Evolutionary conservation across 2,113 vertebrate species (phyloP), one percentile per base, ranked within the genome.

Genomic region (Lota lota): DNA sequence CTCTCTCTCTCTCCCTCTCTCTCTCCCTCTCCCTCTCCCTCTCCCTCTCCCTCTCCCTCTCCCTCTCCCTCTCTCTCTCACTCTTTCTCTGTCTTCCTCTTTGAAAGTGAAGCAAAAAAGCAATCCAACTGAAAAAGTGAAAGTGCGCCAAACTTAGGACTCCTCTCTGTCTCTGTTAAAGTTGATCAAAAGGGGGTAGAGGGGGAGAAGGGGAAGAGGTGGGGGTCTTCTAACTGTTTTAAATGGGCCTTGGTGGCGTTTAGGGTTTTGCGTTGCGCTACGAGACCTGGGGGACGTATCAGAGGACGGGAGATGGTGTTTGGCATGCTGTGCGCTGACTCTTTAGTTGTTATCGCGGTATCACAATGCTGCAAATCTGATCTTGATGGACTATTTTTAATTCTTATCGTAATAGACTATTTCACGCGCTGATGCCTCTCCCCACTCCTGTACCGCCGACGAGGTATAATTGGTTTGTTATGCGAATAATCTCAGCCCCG

Each of bases 351-450:
- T 89, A 89, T 89, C 88, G 57, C 63, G 22, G 64, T 16, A 33
- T 5, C 67, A 64, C 66, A 24, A 24, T 77, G 59, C 80, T 83
- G 71, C 16, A 76, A 65, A 91, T 91, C 83, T 74, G 82, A 84
- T 90, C 79, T 78, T 80, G 84, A 87, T 87, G 85, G 79, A 81
- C 82, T 83, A 79, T 24, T 89, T 88, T 88, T 87, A 87, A 89
- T 90, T 89, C 83, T 90, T 88, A 90, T 89, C 88, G 81, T 89
- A 89, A 90, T 87, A 83, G 88, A 85, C 85, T 86, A 89, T 86
- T 90, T 89, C 87, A 86, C 79, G 87, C 86, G 77, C 84, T 65
- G 73, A 80, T 87, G 88, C 81, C 69, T 88, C 83, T 81, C 78
- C 72, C 72, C 83, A 85, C 80, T 80, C 50, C 40, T 81, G 70